Evolutionary conservation across 35 echinoderm and acorn worm genomes (phyloP).

Genomic region (Apostichopus californicus): DNA sequence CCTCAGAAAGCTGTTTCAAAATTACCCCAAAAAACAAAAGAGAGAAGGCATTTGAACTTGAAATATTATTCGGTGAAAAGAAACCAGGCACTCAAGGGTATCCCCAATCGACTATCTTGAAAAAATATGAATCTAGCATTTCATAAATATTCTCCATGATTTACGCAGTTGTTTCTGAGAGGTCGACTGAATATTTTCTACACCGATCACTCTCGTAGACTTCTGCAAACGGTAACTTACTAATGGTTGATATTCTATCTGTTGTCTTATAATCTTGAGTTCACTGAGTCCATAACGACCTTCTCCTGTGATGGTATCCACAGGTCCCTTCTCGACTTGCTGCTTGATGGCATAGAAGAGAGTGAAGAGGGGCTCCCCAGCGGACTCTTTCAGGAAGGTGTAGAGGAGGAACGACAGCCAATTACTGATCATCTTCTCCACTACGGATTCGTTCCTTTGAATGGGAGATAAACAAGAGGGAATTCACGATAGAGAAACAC

Average conservation of each 20-base stretch:
- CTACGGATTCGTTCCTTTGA: conserved; percentile 83
- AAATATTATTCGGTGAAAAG: too few species aligned
- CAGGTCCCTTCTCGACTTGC: conserved; percentile 95
- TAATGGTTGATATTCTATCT: conserved; percentile 75
- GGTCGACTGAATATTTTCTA: background rate
- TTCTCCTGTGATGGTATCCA: conserved; percentile 86
- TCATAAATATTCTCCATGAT: background rate
- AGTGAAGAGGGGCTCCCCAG: conserved; percentile 90
- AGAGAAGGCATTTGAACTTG: too few species aligned
- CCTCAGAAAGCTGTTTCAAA: too few species aligned
- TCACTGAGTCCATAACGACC: conserved; percentile 92
- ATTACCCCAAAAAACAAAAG: too few species aligned
- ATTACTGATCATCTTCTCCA: conserved; percentile 96
- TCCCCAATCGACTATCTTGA: too few species aligned
- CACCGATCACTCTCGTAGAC: background rate
- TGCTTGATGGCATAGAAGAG: conserved; percentile 95
- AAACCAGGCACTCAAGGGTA: too few species aligned
- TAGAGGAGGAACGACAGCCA: conserved; percentile 95
- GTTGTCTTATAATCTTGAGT: conserved; percentile 91
- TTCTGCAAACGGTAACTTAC: conserved; percentile 47
- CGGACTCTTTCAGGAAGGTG: conserved; percentile 78
- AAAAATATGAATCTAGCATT: background rate
- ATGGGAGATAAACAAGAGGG: too few species aligned
- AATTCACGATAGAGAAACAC: too few species aligned
- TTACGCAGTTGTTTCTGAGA: too few species aligned